A percentile compares a stretch with the other conserved stretches of the same genome.
Evolutionary conservation across 2,888 invertebrate genomes (phyloP).

Genomic region (Apamea epomidion): DNA sequence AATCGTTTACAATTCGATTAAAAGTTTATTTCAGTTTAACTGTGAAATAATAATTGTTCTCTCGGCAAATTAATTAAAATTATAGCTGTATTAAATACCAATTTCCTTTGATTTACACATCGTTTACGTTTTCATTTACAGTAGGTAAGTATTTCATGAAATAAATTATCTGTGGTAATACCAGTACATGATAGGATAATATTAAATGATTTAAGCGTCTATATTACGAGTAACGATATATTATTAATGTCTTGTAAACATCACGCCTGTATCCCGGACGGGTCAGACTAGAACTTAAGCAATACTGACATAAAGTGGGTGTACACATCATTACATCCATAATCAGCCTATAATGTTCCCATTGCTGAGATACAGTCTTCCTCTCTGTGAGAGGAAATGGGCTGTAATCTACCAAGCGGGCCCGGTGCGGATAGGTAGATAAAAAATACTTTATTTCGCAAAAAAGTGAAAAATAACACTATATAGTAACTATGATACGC

Average conservation of each 20-base stretch:
- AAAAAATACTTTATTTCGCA: no score
- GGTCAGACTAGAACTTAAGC: not conserved
- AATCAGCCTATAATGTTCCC: no score
- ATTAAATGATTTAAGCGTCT: not conserved
- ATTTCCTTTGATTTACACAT: constrained; percentile 51
- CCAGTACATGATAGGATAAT: not conserved
- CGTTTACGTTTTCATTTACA: constrained; percentile 27
- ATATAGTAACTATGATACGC: no score
- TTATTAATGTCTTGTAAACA: not conserved
- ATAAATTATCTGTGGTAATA: constrained; percentile 19
- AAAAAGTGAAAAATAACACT: no score
- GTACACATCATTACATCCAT: not conserved
- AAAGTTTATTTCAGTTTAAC: constrained; percentile 44
- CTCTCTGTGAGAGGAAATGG: no score
- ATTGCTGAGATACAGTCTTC: no score
- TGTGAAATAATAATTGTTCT: constrained; percentile 40
- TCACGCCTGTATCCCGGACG: not conserved
- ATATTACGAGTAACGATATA: not conserved
- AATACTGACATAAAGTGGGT: not conserved
- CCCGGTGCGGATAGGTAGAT: no score
- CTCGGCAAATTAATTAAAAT: constrained; percentile 58
- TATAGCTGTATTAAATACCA: constrained; percentile 50
- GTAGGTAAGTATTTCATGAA: constrained; percentile 4
- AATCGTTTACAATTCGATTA: constrained; percentile 51
- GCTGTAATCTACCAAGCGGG: no score